Evolutionary conservation across 2,888 invertebrate genomes (phyloP).

Genomic region (Spodoptera littoralis): DNA sequence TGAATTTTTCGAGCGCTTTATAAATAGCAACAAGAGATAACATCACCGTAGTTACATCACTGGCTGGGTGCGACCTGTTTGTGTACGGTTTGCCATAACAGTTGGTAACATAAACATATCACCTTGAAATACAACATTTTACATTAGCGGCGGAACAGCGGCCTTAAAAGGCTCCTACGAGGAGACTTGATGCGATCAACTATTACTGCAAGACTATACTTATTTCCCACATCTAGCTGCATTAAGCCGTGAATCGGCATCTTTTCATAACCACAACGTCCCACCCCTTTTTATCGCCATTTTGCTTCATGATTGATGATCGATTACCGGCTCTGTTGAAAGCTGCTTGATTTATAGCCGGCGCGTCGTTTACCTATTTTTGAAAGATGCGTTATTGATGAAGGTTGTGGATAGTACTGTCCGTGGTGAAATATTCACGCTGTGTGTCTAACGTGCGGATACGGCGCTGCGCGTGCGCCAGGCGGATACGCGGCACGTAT

Average conservation of each 20-base stretch:
- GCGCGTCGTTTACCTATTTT: slow-evolving; percentile 56
- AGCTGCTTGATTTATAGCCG: slow-evolving; percentile 62
- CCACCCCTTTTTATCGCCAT: slow-evolving; percentile 66
- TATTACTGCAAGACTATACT: slow-evolving; percentile 31
- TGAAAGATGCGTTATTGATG: slow-evolving; percentile 45
- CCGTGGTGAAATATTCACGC: slow-evolving; percentile 68
- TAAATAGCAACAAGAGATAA: slow-evolving; percentile 73
- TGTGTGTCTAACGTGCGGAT: slow-evolving; percentile 64
- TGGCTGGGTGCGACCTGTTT: slow-evolving; percentile 73
- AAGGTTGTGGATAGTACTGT: slow-evolving; percentile 28
- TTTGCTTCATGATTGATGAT: slow-evolving; percentile 80
- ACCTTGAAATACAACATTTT: slow-evolving; percentile 57
- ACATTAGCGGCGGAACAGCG: slow-evolving; percentile 44
- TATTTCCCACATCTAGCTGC: slow-evolving; percentile 21
- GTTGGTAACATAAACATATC: slow-evolving; percentile 65
- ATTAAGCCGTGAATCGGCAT: slow-evolving; percentile 50
- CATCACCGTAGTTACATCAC: slow-evolving; percentile 80
- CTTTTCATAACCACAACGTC: slow-evolving; percentile 55
- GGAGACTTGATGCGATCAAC: slow-evolving; percentile 35
- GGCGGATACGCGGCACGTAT: slow-evolving; percentile 84
- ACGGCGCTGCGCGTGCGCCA: slow-evolving; percentile 78
- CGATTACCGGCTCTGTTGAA: slow-evolving; percentile 74
- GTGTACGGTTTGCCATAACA: slow-evolving; percentile 72
- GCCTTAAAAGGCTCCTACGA: slow-evolving; percentile 48
- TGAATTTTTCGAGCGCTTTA: slow-evolving; percentile 65